Percentiles rank a stretch among this genome's conserved stretches.
Conservation (phyloP, 2,797 vertebrate species). For the Psittacula derbiana region DNA sequence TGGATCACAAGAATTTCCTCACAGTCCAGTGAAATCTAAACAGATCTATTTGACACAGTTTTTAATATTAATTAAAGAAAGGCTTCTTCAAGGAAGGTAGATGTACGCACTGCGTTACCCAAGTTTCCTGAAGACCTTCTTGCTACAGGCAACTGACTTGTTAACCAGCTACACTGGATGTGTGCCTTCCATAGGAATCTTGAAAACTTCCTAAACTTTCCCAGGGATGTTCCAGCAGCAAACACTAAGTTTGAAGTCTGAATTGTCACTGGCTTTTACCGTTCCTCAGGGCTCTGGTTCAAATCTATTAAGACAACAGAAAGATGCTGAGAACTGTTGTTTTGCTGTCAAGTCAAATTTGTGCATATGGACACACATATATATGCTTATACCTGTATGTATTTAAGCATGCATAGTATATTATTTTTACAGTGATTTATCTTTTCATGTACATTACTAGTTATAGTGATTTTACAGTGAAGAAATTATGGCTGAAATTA, state of each 20-base stretch:
- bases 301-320: background rate
- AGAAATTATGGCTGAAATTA: background rate
- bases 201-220: background rate
- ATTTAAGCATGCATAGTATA: background rate
- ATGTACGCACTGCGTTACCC: background rate
- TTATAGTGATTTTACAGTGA: background rate
- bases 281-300: background rate
- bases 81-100: background rate
- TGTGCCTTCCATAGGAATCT: background rate
- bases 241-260: background rate
- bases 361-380: rapidly evolving
- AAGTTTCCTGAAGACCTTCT: background rate
- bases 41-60: background rate
- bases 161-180: background rate
- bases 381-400: too few relatives aligned
- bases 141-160: background rate
- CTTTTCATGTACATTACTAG: rapidly evolving
- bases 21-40: background rate
- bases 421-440: background rate
- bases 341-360: background rate
- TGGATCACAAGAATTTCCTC: background rate
- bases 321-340: background rate
- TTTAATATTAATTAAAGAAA: background rate
- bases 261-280: background rate
- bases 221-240: background rate